Base-by-base conservation (phyloP, 2,113 vertebrate species). In the Poeciliopsis prolifica region DNA sequence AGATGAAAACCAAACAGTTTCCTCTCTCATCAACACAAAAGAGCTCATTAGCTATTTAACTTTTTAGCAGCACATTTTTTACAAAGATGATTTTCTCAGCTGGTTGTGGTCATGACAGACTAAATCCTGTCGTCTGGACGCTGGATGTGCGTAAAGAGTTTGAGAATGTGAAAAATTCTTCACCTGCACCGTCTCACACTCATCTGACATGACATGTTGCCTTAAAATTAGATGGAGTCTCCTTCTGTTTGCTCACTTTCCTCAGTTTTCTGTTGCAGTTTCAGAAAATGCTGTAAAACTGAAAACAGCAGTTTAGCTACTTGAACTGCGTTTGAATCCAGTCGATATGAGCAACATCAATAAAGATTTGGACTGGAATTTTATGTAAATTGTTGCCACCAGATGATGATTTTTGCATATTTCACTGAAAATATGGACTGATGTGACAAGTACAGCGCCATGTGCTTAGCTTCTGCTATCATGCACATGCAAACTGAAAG, bases 401-500 rank as follows among this genome's bases (percentile, higher is more conserved):
- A 62, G 19, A 42, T 72, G 61, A 62, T 62, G 37, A 24, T 62
- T 40, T 61, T 42, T 62, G 33, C 48, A 70, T 66, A n/a, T 75
- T 22, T 61, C n/a, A 0, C n/a, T 74, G 30, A 70, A 69, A 74
- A 42, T 22, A 40, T 26, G 70, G 15, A 61, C 28, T 28, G 65
- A 58, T 11, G 58, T 44, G 40, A 66, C 61, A 33, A 37, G 33
- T 33, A 2, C 12, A 30, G 30, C 31, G 6, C 61, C 54, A 26
- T 60, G 60, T 30, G 35, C 37, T 64, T 42, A 26, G 30, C 24
- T 10, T 29, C 17, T 67, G 65, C 70, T 65, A 48, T 66, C 14
- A 35, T 30, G 51, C 51, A 76, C 67, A 67, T 30, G 51, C 24
- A 74, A 48, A 73, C 22, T 22, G 4, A 68, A 76, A 62, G 40